phyloP scores from a whole-genome alignment of 2,888 invertebrate species.

The Meliscaeva auricollis region DNA sequence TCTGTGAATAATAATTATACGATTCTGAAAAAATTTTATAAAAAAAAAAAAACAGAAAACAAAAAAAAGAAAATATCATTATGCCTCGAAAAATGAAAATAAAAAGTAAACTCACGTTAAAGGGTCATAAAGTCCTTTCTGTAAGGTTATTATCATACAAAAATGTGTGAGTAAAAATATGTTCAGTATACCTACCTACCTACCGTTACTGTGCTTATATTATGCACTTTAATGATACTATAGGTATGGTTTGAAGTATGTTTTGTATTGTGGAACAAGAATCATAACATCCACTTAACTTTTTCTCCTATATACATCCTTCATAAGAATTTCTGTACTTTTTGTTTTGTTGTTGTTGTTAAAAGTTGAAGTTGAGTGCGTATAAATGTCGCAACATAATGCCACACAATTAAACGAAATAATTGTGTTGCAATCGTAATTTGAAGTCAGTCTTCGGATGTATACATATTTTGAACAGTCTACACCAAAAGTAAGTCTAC shows the following conservation, averaged over 20 bases:
- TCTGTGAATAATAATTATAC: constrained; percentile 30
- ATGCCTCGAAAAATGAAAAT: constrained; percentile 19
- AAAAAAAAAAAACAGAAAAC: constrained; percentile 2
- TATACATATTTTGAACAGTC: not conserved
- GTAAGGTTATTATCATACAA: constrained; percentile 57
- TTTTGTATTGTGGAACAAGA: constrained; percentile 21
- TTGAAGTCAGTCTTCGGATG: constrained; percentile 14
- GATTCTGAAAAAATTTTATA: constrained; percentile 2
- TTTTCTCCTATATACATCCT: constrained; percentile 23
- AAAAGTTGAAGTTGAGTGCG: constrained; percentile 24
- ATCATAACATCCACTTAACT: constrained; percentile 25
- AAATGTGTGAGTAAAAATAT: constrained; percentile 37
- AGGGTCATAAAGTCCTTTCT: constrained; percentile 58
- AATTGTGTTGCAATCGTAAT: constrained; percentile 63
- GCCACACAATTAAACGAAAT: constrained; percentile 69
- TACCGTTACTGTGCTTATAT: too few species aligned
- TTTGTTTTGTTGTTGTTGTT: constrained; percentile 20
- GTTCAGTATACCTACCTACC: not conserved
- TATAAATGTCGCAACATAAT: constrained; percentile 62
- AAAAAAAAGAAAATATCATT: constrained; percentile 11
- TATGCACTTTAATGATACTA: constrained; percentile 47
- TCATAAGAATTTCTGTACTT: constrained; percentile 15
- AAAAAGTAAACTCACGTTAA: constrained; percentile 47
- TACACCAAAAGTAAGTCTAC: not conserved
- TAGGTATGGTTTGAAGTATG: not conserved